Conservation (phyloP, 2,113 vertebrate genomes). For the Paradoxurus hermaphroditus region DNA sequence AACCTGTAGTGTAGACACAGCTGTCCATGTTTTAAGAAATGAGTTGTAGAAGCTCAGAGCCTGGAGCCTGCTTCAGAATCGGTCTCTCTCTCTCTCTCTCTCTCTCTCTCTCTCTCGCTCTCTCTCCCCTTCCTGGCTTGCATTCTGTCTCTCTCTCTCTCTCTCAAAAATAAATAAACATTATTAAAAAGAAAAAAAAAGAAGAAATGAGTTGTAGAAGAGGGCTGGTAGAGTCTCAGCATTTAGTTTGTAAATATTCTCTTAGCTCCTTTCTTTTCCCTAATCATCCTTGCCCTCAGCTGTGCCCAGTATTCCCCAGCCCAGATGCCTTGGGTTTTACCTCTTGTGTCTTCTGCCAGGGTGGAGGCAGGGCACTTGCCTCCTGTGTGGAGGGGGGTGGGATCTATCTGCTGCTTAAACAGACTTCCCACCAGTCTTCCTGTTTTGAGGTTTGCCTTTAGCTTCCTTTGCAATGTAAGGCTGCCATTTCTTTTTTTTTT, state of each 20-base stretch:
- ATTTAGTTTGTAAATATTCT: neutral
- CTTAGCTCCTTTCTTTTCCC: neutral
- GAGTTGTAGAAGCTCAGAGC: neutral
- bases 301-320: neutral
- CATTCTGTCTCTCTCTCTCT: no score
- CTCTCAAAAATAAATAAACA: no score
- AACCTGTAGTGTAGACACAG: neutral
- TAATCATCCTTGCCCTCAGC: neutral
- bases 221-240: neutral
- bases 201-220: neutral
- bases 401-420: neutral
- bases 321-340: neutral
- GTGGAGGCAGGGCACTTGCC: neutral
- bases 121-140: no score
- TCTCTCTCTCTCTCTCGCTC: no score
- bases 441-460: neutral
- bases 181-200: no score
- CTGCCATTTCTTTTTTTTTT: neutral
- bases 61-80: no score
- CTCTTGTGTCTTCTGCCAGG: neutral
- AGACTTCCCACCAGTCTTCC: neutral
- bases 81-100: no score
- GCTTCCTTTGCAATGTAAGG: neutral
- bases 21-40: neutral
- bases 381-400: no score